phyloP scores from a whole-genome alignment of 1,140 invertebrate species.

The Drosophila trapezifrons region DNA sequence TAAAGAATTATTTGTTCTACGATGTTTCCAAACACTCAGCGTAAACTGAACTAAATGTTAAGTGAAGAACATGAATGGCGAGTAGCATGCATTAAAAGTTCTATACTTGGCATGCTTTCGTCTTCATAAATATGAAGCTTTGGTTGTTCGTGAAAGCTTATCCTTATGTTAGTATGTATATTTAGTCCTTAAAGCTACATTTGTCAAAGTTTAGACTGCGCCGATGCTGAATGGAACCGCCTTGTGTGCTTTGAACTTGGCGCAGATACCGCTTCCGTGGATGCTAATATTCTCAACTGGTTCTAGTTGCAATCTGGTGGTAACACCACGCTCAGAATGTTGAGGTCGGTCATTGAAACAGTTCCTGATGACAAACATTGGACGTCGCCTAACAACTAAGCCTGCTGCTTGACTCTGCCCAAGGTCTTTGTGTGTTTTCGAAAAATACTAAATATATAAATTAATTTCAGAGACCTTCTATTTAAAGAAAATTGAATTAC shows the following conservation, averaged over 20 bases:
- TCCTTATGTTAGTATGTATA: background rate
- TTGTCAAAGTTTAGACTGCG: background rate
- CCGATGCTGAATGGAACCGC: background rate
- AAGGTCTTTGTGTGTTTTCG: no score
- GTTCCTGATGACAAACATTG: background rate
- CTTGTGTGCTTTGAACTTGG: background rate
- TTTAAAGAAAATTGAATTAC: no score
- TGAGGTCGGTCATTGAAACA: background rate
- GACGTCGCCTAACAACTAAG: no score
- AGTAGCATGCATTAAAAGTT: constrained; percentile 3
- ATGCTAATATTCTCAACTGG: background rate
- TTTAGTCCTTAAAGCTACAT: background rate
- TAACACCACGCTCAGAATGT: background rate
- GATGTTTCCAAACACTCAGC: constrained; percentile 10
- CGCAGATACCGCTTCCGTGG: background rate
- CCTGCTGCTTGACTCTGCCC: no score
- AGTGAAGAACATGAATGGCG: constrained; percentile 1
- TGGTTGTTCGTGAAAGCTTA: background rate
- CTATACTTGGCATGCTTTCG: background rate
- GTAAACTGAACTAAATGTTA: constrained; percentile 16
- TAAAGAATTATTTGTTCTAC: background rate
- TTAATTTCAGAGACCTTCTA: no score
- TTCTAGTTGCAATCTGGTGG: background rate
- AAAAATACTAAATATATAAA: no score
- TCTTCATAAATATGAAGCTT: background rate